Base-by-base conservation (phyloP, 2,797 vertebrate species). In the Somateria mollissima region DNA sequence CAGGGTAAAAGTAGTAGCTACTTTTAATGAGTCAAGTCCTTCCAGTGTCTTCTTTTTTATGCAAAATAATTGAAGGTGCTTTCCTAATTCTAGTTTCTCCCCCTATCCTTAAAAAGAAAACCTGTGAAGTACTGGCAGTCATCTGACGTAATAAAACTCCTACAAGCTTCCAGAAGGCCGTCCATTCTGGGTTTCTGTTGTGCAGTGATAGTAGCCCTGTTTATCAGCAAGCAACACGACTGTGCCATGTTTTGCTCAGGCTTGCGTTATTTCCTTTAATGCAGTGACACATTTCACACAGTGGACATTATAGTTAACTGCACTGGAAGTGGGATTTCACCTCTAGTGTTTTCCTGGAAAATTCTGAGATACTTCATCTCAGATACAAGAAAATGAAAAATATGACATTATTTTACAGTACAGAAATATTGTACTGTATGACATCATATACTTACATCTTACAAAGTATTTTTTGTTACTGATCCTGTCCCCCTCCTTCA, bases 221-320 rank as follows among this genome's bases (percentile, higher is more conserved):
- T 95, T 97, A 96, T 97, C 96, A 90, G 91, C 81, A 58, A 37
- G 49, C 76, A 89, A 74, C 96, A 90, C 0, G 37, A 27, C 91
- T 45, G 76, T 56, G 90, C 39, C 28, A 5, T 43, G 49, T 92
- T 93, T 73, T 87, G 87, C 89, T 89, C 39, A 47, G 77, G 34
- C 85, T 65, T 43, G 10, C 39, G 16, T 49, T 2, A 0, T 60
- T 92, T 91, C 86, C 92, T 90, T 72, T 24, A 84, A 17, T 6
- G 64, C 43, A 36, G 41, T 2, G 22, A 54, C 32, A 39, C 37
- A 14, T 89, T 79, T 86, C 54, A 32, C 64, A 18, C 39, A 16
- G 47, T 27, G 53, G 56, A 17, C 39, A 7, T 36, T 39, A 15
- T 3, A n/a, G 41, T 47, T 58, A 64, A 12, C 53, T 73, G 62